Base-by-base conservation (phyloP, 2,797 vertebrate genomes). In the Pangasius mekongensis region DNA sequence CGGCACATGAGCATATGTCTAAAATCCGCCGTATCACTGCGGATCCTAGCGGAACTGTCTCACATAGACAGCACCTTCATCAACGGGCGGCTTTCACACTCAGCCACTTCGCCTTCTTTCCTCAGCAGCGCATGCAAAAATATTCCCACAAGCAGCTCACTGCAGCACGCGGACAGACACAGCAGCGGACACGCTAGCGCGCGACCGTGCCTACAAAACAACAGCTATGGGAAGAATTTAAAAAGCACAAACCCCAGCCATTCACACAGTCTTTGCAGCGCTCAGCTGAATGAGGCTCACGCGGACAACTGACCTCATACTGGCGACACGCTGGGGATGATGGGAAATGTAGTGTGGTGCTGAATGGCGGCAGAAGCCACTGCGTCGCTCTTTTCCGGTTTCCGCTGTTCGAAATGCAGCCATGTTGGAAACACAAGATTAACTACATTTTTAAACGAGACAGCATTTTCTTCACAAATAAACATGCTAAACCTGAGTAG, bases 241-340 rank as follows among this genome's bases (percentile, higher is more conserved):
- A 52, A 66, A 81, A 30, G 83, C 74, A 90, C 92, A 84, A 92
- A 93, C 88, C 90, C 87, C 82, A 87, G 91, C 92, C 92, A 92
- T 93, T 91, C 93, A 93, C 85, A 90, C 90, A 76, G 81, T 86
- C 91, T 89, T 67, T 89, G 88, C 88, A 88, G 91, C 91, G 78
- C 90, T 88, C 92, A 92, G 91, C 89, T 89, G 90, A 93, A 93
- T 87, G 86, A 89, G 85, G 90, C 91, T 93, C 92, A 93, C 91
- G 92, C 92, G 91, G 89, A 74, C 69, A 43, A 33, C 76, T 89
- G 87, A 91, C 90, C 82, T 92, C 91, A 93, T 71, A 60, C 76
- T 80, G 62, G 92, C 91, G 93, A 92, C 91, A 78, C 82, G 62
- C 82, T 84, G 27, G 33, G 89, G 56, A 76, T 90, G 22, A 77